These are phyloP conservation scores for Acanthiza pusilla DNA, from an alignment of 2,797 vertebrate genomes.

Conservation along the genomic window DNA sequence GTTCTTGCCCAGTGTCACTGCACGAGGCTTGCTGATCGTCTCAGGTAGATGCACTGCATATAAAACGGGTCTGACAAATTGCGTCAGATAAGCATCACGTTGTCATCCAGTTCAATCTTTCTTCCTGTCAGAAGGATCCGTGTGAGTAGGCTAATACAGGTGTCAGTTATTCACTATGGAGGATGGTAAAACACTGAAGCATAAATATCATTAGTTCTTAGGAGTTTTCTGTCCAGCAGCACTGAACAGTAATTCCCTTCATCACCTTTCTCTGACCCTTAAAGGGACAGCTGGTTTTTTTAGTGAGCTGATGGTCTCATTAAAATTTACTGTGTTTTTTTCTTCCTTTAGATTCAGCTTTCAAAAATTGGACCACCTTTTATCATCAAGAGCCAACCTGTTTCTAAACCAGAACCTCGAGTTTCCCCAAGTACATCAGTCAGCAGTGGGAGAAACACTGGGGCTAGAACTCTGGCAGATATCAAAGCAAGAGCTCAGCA, in stretches of 20 bases:
- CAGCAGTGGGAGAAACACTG: conserved; percentile 78
- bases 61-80: not conserved
- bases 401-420: conserved; percentile 79
- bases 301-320: not conserved
- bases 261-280: not conserved
- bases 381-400: conserved; percentile 82
- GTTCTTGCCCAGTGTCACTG: not conserved
- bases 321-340: not conserved
- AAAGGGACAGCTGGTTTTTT: not conserved
- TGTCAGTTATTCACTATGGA: not conserved
- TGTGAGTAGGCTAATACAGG: not conserved
- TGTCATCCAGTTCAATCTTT: not conserved
- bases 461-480: conserved; percentile 82
- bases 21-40: not conserved
- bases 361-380: conserved; percentile 84
- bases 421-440: conserved; percentile 66
- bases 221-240: not conserved
- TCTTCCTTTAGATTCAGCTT: conserved; percentile 77
- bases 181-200: not conserved
- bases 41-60: not conserved
- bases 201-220: not conserved
- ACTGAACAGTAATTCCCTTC: not conserved
- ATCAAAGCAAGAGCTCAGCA: conserved; percentile 85
- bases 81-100: not conserved
- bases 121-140: not conserved